Evolutionary conservation across 1,140 invertebrate genomes (phyloP).

Genomic region (Radopholus similis): DNA sequence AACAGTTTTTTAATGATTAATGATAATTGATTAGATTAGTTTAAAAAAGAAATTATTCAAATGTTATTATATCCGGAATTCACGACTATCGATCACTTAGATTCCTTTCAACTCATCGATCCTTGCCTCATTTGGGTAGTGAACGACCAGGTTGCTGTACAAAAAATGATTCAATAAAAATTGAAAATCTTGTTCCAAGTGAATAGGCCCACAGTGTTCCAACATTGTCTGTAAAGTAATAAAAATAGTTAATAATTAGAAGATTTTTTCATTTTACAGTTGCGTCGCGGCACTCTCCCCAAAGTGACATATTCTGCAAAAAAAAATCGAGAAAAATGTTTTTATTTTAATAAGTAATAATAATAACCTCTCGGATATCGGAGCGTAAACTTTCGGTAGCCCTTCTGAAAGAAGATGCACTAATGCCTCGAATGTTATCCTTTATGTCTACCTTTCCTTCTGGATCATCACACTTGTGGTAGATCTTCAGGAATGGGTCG

Average conservation of each 20-base stretch:
- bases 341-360: not conserved
- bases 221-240: not conserved
- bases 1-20: too few relatives aligned
- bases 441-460: constrained; percentile 16
- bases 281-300: constrained; percentile 22
- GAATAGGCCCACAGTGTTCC: not conserved
- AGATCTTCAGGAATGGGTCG: constrained; percentile 28
- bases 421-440: not conserved
- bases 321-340: not conserved
- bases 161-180: not conserved
- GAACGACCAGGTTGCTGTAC: not conserved
- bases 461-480: constrained; percentile 34
- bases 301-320: constrained; percentile 16
- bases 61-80: too few relatives aligned
- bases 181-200: not conserved
- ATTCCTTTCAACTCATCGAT: constrained; percentile 23
- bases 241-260: constrained; percentile 22
- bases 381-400: constrained; percentile 22
- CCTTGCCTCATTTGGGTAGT: constrained; percentile 9
- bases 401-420: constrained; percentile 17
- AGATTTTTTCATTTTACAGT: constrained; percentile 24
- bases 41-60: too few relatives aligned
- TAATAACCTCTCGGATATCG: constrained; percentile 24
- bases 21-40: too few relatives aligned
- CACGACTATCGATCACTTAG: too few relatives aligned